Base-by-base conservation (phyloP, 92 coral and sea anemone species). In the Porites lobata region DNA sequence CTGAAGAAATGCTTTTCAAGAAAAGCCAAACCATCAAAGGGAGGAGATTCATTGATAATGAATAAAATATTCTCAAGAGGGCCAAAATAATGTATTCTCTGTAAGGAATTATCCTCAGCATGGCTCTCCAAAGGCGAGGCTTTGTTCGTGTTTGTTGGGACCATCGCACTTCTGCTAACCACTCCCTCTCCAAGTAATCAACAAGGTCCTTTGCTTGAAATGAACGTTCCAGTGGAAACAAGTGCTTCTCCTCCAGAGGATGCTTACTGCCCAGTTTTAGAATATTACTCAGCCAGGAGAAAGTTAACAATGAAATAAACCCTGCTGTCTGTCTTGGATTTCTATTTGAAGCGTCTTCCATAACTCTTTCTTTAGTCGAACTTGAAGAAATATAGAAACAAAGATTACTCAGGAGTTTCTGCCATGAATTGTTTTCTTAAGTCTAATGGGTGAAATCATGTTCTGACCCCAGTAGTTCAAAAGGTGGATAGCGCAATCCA, bases 41-140 rank as follows among this genome's bases (percentile, higher is more conserved):
- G 6, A 62, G 22, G 12, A 64, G 9, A 18, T 9, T 12, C n/a
- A 70, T 20, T 58, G 69, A 13, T n/a, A 82, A 17, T 1, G 86
- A 24, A 29, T 57, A 82, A n/a, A 82, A 2, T 12, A 21, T 7
- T 50, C 86, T 43, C 1, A 70, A 12, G 13, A 71, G 1, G 1
- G 67, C 47, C 56, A 82, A 0, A 43, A n/a, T 50, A 20, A 82
- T 18, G 8, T 71, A 82, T 12, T 70, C 77, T 29, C 79, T 82
- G 70, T 10, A 3, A 54, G 86, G 15, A 56, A 82, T 82, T 47
- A 54, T n/a, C 26, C 79, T 57, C 62, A 17, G 38, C 77, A 73
- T 62, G 70, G 86, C 86, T 47, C 56, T 54, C 86, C 86, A 82
- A 58, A 82, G 56, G 11, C 86, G 69, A 29, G 86, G 86, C 61